Conservation (phyloP, 2,113 vertebrate genomes). For the Tragelaphus strepsiceros region DNA sequence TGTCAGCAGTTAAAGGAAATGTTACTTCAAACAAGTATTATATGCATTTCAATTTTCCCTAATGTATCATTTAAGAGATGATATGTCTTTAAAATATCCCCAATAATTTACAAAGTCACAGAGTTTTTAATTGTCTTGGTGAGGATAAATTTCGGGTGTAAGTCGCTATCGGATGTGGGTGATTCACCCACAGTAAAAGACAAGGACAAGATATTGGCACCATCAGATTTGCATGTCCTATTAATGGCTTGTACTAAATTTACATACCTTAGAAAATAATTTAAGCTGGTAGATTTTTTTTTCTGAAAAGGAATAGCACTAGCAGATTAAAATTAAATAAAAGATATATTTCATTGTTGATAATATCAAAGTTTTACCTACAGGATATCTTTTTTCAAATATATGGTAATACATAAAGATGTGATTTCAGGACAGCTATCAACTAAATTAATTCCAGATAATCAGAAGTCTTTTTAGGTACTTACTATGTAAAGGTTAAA, state of each 20-base stretch:
- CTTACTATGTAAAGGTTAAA: conserved; percentile 51
- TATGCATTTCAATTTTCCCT: not conserved
- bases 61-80: not conserved
- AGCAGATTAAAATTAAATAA: not conserved
- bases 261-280: not conserved
- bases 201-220: fast-evolving
- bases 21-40: not conserved
- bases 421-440: not conserved
- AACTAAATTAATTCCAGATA: conserved; percentile 24
- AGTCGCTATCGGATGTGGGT: not conserved
- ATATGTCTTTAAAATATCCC: not conserved
- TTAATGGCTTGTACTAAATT: not conserved
- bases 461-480: conserved; percentile 35
- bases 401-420: not conserved
- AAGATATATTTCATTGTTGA: not conserved
- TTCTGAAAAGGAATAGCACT: not conserved
- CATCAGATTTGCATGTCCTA: not conserved
- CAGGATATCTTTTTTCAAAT: not conserved
- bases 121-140: not conserved
- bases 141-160: not conserved
- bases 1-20: not conserved
- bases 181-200: not conserved
- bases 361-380: not conserved
- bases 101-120: not conserved
- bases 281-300: not conserved